Percentiles rank a stretch among this genome's conserved stretches.
Conservation (phyloP, 2,888 invertebrate genomes). For the Clistopyga incitator region DNA sequence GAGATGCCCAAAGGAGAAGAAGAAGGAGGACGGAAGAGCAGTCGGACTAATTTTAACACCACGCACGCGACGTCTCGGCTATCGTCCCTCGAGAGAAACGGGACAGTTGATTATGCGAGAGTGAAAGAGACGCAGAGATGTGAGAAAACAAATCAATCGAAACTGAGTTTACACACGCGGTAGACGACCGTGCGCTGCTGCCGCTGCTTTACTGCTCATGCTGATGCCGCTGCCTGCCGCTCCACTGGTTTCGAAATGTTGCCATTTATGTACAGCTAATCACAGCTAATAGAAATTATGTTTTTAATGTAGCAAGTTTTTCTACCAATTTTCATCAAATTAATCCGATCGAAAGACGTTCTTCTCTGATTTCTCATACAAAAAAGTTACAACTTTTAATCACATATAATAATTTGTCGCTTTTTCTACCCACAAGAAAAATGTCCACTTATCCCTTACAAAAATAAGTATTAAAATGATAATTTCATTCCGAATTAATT, state of each 20-base stretch:
- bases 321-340: no score
- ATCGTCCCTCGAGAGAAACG: constrained; percentile 25
- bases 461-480: no score
- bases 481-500: no score
- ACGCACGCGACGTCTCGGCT: constrained; percentile 40
- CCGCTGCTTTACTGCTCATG: background rate
- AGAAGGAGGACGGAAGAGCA: background rate
- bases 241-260: background rate
- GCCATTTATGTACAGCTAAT: constrained; percentile 8
- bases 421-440: no score
- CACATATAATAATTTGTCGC: no score
- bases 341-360: no score
- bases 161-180: constrained; percentile 15
- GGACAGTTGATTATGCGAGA: constrained; percentile 31
- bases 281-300: background rate
- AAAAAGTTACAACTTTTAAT: no score
- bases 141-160: constrained; percentile 46
- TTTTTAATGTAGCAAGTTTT: no score
- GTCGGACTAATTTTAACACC: constrained; percentile 53
- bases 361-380: no score
- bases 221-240: background rate
- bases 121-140: constrained; percentile 10
- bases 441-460: no score
- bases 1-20: background rate
- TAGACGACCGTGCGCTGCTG: constrained; percentile 1